These are phyloP conservation scores for Hemaris fuciformis DNA, from an alignment of 2,888 invertebrate species.

Conservation along the genomic window DNA sequence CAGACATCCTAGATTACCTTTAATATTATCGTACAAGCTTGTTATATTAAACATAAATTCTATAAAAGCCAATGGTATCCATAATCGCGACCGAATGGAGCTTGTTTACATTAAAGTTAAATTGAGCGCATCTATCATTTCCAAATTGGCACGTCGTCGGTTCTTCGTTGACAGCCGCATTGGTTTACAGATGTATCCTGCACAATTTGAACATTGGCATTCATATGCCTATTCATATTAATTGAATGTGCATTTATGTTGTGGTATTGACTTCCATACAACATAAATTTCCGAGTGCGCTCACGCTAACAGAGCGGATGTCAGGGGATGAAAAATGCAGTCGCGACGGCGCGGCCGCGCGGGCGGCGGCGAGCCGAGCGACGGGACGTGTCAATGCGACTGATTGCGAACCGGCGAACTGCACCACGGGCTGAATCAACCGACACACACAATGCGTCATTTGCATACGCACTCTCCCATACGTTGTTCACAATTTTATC, in stretches of 20 bases:
- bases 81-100: not conserved
- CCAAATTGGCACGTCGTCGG: not conserved
- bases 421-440: conserved; percentile 44
- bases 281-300: conserved; percentile 49
- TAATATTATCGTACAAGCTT: not conserved
- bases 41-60: not conserved
- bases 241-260: conserved; percentile 15
- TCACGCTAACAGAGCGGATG: conserved; percentile 52
- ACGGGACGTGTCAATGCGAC: conserved; percentile 48
- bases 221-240: conserved; percentile 17
- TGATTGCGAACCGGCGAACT: conserved; percentile 45
- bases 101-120: not conserved
- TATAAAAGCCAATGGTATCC: not conserved
- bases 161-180: not conserved
- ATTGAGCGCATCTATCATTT: not conserved
- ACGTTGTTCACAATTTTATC: conserved; percentile 40
- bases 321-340: conserved; percentile 61
- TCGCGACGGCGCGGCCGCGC: conserved; percentile 30
- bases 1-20: not conserved
- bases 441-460: conserved; percentile 50
- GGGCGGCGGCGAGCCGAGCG: conserved; percentile 21
- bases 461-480: conserved; percentile 41
- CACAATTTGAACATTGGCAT: conserved; percentile 15
- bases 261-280: conserved; percentile 24
- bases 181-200: not conserved